Evolutionary conservation across 2,113 vertebrate species (phyloP).

Genomic region (Chauna torquata): DNA sequence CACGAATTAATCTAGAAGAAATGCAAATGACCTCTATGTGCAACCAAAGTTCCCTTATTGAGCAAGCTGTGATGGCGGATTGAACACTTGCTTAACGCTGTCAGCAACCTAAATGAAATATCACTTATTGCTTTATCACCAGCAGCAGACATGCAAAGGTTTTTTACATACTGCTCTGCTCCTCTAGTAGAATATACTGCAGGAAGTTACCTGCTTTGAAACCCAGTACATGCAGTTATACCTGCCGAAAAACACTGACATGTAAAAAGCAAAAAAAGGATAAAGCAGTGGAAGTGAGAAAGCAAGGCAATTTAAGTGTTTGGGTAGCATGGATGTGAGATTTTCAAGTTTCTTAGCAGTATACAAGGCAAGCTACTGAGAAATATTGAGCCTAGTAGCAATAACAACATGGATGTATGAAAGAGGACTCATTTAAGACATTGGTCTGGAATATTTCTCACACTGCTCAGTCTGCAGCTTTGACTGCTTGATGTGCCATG

Average conservation of each 20-base stretch:
- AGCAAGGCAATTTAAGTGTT: background rate
- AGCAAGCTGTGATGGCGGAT: background rate
- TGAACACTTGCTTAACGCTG: background rate
- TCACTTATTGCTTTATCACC: background rate
- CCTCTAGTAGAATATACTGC: background rate
- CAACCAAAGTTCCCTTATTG: background rate
- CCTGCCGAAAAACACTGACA: background rate
- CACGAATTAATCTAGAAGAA: background rate
- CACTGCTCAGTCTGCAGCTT: background rate
- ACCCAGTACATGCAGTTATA: background rate
- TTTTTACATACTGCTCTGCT: background rate
- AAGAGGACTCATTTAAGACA: background rate
- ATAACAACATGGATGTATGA: background rate
- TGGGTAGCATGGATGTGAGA: background rate
- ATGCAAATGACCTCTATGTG: background rate
- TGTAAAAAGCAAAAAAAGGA: background rate
- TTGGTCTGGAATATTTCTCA: background rate
- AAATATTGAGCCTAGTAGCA: background rate
- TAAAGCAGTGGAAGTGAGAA: background rate
- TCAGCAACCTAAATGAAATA: background rate
- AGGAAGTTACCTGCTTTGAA: background rate
- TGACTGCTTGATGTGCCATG: background rate
- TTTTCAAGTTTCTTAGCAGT: background rate
- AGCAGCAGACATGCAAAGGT: background rate
- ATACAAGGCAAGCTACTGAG: background rate